phyloP scores from a whole-genome alignment of 2,113 vertebrate genomes.

The Uria aalge region DNA sequence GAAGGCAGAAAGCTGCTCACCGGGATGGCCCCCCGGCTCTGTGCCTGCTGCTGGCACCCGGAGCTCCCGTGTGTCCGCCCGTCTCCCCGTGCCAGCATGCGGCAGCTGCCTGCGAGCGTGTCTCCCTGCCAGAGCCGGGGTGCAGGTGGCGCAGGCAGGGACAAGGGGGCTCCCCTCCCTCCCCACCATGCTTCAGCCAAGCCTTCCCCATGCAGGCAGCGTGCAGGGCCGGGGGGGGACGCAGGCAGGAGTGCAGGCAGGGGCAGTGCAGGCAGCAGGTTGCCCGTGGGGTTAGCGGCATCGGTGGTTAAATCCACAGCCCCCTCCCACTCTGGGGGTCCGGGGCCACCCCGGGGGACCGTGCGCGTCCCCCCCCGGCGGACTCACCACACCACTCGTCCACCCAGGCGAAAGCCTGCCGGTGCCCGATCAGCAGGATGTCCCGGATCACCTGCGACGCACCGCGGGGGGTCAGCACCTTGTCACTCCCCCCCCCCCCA shows the following conservation, averaged over 20 bases:
- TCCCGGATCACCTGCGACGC: constrained; percentile 71
- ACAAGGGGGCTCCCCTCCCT: background rate
- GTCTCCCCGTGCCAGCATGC: accelerated
- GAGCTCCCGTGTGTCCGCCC: background rate
- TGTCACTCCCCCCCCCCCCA: background rate
- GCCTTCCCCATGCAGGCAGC: background rate
- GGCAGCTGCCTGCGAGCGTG: background rate
- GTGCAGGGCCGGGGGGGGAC: accelerated
- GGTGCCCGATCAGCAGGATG: constrained; percentile 75
- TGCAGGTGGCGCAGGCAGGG: background rate
- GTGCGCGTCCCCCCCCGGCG: accelerated
- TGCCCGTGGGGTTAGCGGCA: background rate
- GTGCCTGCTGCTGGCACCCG: background rate
- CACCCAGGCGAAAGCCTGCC: constrained; percentile 76
- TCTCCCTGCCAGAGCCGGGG: background rate
- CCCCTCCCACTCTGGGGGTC: background rate
- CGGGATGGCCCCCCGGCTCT: background rate
- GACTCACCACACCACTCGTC: constrained; percentile 79
- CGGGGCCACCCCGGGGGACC: too few relatives aligned
- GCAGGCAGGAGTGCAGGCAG: background rate
- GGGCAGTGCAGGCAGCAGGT: background rate
- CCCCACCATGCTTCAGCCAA: background rate
- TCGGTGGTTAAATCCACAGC: background rate
- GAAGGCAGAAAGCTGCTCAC: constrained; percentile 56
- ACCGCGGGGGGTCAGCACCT: background rate